These are phyloP conservation scores for Anas flavirostris DNA, from an alignment of 2,797 vertebrate genomes.

Conservation along the genomic window DNA sequence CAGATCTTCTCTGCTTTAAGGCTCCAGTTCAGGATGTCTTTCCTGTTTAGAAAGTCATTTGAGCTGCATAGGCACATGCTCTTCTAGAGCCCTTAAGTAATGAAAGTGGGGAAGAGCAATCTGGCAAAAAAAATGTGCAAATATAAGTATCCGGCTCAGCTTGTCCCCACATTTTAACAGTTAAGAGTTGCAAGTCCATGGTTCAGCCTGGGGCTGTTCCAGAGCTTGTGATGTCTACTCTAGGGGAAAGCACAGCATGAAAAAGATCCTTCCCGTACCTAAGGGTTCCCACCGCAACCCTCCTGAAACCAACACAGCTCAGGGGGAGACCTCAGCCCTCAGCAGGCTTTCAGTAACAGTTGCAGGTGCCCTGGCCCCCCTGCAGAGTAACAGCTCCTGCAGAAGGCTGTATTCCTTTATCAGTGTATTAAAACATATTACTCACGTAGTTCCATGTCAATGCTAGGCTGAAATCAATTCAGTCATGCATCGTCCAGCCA, in stretches of 20 bases:
- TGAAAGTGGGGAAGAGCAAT: background rate
- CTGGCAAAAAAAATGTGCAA: background rate
- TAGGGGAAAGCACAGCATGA: background rate
- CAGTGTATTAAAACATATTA: background rate
- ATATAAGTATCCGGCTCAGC: background rate
- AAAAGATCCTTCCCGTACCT: background rate
- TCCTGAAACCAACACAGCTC: background rate
- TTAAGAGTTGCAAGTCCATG: background rate
- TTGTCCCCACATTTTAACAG: background rate
- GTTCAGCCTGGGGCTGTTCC: background rate
- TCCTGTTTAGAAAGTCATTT: slow-evolving; percentile 3
- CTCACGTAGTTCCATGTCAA: background rate
- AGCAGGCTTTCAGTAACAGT: background rate
- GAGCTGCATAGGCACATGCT: background rate
- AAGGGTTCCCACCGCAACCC: background rate
- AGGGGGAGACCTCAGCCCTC: background rate
- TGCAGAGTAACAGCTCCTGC: background rate
- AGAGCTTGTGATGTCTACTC: background rate
- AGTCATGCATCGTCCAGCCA: background rate
- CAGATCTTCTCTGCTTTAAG: background rate
- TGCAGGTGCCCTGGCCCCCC: background rate
- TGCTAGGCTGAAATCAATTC: background rate
- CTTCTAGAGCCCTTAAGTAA: background rate
- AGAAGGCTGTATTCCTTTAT: background rate
- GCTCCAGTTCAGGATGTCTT: background rate